phyloP scores from a whole-genome alignment of 2,113 vertebrate species.

The Oxyura jamaicensis region DNA sequence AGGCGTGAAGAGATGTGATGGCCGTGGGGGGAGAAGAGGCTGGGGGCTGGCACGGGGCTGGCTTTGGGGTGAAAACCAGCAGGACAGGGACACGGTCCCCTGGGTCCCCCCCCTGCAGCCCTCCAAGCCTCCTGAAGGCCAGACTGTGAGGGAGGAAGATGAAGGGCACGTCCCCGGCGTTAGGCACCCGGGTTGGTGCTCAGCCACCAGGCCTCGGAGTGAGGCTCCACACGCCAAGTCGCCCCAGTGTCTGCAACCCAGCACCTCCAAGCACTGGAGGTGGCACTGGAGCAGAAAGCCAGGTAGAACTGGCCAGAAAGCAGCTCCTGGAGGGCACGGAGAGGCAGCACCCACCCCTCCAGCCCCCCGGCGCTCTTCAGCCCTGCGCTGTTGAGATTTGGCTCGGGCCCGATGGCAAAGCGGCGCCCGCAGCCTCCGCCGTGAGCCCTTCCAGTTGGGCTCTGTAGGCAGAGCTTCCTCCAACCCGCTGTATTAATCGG shows the following conservation, averaged over 20 bases:
- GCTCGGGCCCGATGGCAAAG: neutral
- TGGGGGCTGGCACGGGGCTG: neutral
- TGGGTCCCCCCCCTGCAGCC: rapidly evolving
- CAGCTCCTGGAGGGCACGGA: rapidly evolving
- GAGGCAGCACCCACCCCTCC: neutral
- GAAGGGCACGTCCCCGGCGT: rapidly evolving
- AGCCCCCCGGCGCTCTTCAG: neutral
- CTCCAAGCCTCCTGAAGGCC: neutral
- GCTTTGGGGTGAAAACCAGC: neutral
- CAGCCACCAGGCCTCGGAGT: neutral
- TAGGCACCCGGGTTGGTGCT: neutral
- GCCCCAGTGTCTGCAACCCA: neutral
- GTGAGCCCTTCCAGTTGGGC: neutral
- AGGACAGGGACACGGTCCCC: neutral
- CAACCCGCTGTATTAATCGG: neutral
- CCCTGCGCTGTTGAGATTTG: neutral
- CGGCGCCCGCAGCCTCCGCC: rapidly evolving
- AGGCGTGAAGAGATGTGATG: no score
- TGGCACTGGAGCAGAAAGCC: neutral
- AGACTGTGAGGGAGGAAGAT: neutral
- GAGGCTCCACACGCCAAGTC: neutral
- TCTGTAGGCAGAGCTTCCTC: neutral
- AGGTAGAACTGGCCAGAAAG: neutral
- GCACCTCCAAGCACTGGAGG: neutral
- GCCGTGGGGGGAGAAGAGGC: no score